Evolutionary conservation across 2,113 vertebrate genomes (phyloP).

Genomic region (Cyanoderma ruficeps): DNA sequence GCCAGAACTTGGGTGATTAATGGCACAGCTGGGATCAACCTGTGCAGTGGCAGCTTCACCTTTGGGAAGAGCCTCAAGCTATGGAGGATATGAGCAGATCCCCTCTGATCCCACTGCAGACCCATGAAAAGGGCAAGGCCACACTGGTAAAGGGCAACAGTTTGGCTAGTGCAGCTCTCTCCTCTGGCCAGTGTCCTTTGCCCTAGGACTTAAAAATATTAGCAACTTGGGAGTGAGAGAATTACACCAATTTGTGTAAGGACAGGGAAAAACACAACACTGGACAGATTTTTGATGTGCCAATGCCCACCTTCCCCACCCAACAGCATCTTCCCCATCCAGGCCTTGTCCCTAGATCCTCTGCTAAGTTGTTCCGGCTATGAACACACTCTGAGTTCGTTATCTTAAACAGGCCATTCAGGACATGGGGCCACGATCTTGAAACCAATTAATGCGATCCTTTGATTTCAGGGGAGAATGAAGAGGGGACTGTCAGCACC

Average conservation of each 20-base stretch:
- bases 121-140: neutral
- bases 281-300: neutral
- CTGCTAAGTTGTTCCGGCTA: neutral
- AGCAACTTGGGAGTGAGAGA: neutral
- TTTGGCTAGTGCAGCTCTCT: neutral
- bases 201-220: neutral
- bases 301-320: neutral
- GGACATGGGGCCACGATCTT: slow-evolving; percentile 51
- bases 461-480: slow-evolving; percentile 52
- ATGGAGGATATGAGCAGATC: neutral
- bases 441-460: slow-evolving; percentile 67
- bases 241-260: neutral
- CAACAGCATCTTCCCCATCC: neutral
- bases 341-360: neutral
- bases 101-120: neutral
- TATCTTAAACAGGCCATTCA: slow-evolving; percentile 58
- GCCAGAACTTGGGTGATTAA: neutral
- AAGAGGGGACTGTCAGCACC: slow-evolving; percentile 52
- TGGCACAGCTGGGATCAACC: neutral
- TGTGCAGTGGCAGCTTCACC: accelerated
- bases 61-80: neutral
- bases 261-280: neutral
- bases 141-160: neutral
- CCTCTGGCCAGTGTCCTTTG: neutral
- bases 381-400: slow-evolving; percentile 45